phyloP scores from a whole-genome alignment of 2,113 vertebrate genomes.

The Pandion haliaetus region DNA sequence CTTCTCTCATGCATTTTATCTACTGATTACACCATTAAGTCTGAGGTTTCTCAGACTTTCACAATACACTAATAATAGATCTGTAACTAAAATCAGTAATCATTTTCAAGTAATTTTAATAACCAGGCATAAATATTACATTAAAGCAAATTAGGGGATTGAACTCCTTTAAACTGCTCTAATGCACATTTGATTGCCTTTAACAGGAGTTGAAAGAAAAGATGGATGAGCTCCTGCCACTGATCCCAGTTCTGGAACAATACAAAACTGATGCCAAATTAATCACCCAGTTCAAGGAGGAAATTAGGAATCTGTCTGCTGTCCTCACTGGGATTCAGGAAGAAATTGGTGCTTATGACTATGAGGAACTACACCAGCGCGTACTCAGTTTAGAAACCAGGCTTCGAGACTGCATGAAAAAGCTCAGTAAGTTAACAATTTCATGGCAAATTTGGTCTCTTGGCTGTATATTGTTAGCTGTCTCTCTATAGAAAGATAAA shows the following conservation, averaged over 20 bases:
- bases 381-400: conserved; percentile 90
- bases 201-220: conserved; percentile 93
- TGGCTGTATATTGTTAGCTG: background rate
- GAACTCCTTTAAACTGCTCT: background rate
- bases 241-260: conserved; percentile 97
- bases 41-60: background rate
- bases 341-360: conserved; percentile 95
- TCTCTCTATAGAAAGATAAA: background rate
- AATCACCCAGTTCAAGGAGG: conserved; percentile 97
- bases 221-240: conserved; percentile 94
- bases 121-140: background rate
- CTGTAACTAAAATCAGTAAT: background rate
- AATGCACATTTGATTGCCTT: background rate
- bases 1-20: background rate
- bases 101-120: background rate
- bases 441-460: background rate
- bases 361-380: conserved; percentile 92
- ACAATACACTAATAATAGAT: background rate
- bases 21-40: background rate
- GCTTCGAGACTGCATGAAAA: conserved; percentile 96
- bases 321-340: conserved; percentile 94
- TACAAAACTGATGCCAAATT: conserved; percentile 96
- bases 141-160: background rate
- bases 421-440: conserved; percentile 88
- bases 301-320: conserved; percentile 91